These are phyloP conservation scores for Python bivittatus DNA, from an alignment of 2,113 vertebrate species.

Conservation along the genomic window DNA sequence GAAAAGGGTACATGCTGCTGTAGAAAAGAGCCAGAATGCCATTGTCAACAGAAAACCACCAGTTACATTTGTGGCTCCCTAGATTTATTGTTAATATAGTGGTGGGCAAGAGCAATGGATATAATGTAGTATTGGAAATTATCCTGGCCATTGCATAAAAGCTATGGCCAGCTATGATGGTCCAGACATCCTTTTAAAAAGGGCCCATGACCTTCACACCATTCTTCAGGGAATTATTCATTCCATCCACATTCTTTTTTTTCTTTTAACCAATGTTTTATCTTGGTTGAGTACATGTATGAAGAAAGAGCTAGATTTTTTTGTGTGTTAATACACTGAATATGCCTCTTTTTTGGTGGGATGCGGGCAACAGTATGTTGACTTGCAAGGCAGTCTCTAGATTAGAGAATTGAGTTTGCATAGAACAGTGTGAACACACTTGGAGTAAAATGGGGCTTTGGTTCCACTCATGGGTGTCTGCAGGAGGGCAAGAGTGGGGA, in stretches of 20 bases:
- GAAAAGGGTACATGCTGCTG: constrained; percentile 42
- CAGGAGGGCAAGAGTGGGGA: background rate
- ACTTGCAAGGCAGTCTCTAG: background rate
- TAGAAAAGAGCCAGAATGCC: constrained; percentile 43
- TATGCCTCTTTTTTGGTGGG: background rate
- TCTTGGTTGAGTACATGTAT: constrained; percentile 40
- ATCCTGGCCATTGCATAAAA: constrained; percentile 53
- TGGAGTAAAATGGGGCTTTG: background rate
- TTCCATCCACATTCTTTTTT: constrained; percentile 46
- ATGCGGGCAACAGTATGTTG: background rate
- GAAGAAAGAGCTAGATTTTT: constrained; percentile 51
- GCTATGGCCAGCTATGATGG: constrained; percentile 43
- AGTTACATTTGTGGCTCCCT: constrained; percentile 63
- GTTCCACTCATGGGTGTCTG: background rate
- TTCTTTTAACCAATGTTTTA: constrained; percentile 21
- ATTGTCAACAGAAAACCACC: constrained; percentile 58
- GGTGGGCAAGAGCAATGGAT: constrained; percentile 59
- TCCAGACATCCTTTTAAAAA: constrained; percentile 66
- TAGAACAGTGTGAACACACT: background rate
- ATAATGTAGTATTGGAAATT: constrained; percentile 67
- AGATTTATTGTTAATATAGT: constrained; percentile 60
- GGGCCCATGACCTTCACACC: constrained; percentile 67
- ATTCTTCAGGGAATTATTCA: constrained; percentile 68
- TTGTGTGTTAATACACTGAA: background rate
- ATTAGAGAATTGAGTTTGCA: background rate